Evolutionary conservation across 1,140 invertebrate genomes (phyloP).

Genomic region (Aphelinus certus): DNA sequence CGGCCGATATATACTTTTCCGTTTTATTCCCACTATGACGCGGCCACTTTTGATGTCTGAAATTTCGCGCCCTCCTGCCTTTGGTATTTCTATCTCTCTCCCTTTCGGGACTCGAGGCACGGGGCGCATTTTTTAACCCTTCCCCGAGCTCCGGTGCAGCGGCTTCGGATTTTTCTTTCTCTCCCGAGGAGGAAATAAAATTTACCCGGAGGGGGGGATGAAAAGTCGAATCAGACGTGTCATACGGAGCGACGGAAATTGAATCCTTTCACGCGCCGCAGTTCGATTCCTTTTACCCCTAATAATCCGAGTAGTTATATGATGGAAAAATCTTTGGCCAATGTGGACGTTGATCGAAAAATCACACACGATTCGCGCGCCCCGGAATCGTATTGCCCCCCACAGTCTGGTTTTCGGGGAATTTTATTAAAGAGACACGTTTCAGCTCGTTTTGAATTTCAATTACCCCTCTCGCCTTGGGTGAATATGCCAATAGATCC

Average conservation of each 20-base stretch:
- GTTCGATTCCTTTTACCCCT: not conserved
- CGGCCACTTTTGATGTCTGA: not conserved
- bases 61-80: not conserved
- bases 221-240: not conserved
- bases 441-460: no score
- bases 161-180: not conserved
- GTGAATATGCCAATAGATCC: no score
- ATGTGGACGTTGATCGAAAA: no score
- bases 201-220: not conserved
- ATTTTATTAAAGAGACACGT: no score
- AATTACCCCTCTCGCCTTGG: no score
- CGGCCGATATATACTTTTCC: not conserved
- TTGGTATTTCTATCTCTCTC: no score
- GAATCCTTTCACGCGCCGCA: slow-evolving; percentile 11
- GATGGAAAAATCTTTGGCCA: no score
- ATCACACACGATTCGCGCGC: no score
- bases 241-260: slow-evolving; percentile 2
- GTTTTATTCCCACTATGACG: not conserved
- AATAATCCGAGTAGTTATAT: no score
- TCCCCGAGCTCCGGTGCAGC: no score
- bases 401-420: no score
- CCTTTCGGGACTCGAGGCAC: not conserved
- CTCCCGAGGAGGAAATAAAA: not conserved
- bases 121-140: not conserved
- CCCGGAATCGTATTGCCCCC: no score